phyloP scores from a whole-genome alignment of 1,140 invertebrate genomes.

The Tetranychus urticae region DNA sequence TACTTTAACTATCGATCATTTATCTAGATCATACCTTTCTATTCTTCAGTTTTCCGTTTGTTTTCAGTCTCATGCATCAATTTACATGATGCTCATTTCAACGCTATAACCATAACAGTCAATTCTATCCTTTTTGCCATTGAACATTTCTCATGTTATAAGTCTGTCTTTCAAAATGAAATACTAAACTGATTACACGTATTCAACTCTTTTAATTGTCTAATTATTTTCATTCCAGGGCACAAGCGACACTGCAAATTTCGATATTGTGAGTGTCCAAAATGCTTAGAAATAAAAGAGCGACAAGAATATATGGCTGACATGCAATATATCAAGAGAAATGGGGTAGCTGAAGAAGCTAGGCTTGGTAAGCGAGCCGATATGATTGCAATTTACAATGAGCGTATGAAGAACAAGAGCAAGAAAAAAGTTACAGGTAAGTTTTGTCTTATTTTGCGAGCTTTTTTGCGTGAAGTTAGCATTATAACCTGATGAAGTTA shows the following conservation, averaged over 20 bases:
- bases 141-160: too few species aligned
- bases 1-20: neutral
- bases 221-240: neutral
- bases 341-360: neutral
- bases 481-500: neutral
- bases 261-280: neutral
- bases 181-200: too few species aligned
- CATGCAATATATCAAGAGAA: neutral
- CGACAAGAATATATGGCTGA: neutral
- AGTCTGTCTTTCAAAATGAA: too few species aligned
- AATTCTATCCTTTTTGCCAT: too few species aligned
- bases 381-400: neutral
- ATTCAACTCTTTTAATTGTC: too few species aligned
- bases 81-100: too few species aligned
- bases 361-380: neutral
- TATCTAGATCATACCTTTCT: too few species aligned
- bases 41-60: too few species aligned
- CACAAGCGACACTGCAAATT: neutral
- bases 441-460: neutral
- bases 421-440: neutral
- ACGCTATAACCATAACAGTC: too few species aligned
- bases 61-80: too few species aligned
- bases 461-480: neutral
- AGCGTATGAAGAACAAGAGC: neutral
- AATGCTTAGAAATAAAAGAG: neutral